Evolutionary conservation across 1,140 invertebrate species (phyloP), one percentile per base, ranked within the genome.

Genomic region (Maniola jurtina): DNA sequence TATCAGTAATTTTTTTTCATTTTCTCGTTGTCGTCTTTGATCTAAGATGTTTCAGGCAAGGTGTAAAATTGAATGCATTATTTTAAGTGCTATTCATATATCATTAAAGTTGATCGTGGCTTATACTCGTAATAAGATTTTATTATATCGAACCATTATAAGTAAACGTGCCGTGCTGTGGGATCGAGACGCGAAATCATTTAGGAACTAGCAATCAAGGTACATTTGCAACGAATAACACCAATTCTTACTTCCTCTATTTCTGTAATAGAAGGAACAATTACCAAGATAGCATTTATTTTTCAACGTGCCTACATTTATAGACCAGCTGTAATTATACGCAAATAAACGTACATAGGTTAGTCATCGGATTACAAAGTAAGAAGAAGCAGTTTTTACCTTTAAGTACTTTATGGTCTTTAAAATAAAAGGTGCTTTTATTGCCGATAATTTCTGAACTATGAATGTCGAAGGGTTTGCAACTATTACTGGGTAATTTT

Each of bases 381-480:
- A 64, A 55, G 11, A 64, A 55, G 11, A 45, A 55, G 47, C 56
- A 63, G 56, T 63, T 63, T 52, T 62, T 57, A 67, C 57, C 16
- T 45, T 45, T 38, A 48, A 64, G 62, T 68, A 36, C 57, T 64
- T 63, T 59, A 52, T 52, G 15, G 48, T 73, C 66, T 82, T 77
- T 80, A 73, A 66, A 80, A 84, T 83, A 84, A 83, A 81, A 84
- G 74, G 33, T 33, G 45, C 35, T 79, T 86, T 88, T 88, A 88
- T 88, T 76, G 79, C 76, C 82, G 83, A 86, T 88, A 86, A 88
- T 88, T 84, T 86, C 73, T 76, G 80, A 83, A 85, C 83, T 84
- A 86, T 78, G 76, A 84, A 83, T 82, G 81, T 72, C 80, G 80
- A 83, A 77, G 75, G 79, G 80, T 80, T 72, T 73, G 77, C 77